Percentiles rank a stretch among this genome's conserved stretches.
These are phyloP conservation scores for Zaprionus nigranus DNA, from an alignment of 1,140 invertebrate species.

Conservation along the genomic window DNA sequence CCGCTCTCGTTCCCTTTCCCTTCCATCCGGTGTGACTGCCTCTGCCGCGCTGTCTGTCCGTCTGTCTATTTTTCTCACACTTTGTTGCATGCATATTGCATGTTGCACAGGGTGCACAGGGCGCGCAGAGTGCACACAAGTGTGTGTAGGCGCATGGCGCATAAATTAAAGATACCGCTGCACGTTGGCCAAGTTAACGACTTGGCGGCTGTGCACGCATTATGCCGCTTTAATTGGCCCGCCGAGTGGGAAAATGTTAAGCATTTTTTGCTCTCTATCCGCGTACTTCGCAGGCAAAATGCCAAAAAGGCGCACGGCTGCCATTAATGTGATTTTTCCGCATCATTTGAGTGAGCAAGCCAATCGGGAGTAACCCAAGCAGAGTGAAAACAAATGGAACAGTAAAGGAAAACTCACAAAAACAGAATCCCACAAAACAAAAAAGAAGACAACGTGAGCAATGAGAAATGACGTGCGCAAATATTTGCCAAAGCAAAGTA, in stretches of 20 bases:
- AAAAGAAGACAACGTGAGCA: slow-evolving; percentile 44
- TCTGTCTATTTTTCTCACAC: slow-evolving; percentile 28
- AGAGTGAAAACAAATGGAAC: slow-evolving; percentile 3
- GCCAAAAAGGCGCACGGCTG: slow-evolving; percentile 67
- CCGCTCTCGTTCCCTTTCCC: neutral
- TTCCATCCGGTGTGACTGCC: neutral
- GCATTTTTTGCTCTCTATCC: slow-evolving; percentile 37
- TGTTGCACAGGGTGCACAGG: slow-evolving; percentile 10
- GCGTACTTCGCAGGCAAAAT: slow-evolving; percentile 37
- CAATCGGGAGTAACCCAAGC: slow-evolving; percentile 27
- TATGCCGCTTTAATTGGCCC: slow-evolving; percentile 62
- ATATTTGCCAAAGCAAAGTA: slow-evolving; percentile 66
- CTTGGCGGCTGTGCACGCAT: slow-evolving; percentile 45
- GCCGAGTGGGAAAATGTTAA: slow-evolving; percentile 27
- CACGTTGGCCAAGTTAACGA: slow-evolving; percentile 55
- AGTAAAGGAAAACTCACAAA: neutral
- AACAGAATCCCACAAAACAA: slow-evolving; percentile 3
- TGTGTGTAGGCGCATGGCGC: slow-evolving; percentile 25
- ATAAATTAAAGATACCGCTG: slow-evolving; percentile 56
- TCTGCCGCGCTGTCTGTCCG: neutral
- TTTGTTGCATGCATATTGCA: slow-evolving; percentile 43
- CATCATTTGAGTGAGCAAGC: slow-evolving; percentile 70
- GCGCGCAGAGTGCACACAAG: slow-evolving; percentile 21
- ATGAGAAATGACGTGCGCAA: slow-evolving; percentile 68
- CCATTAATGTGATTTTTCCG: slow-evolving; percentile 80